Base-by-base conservation (phyloP, 2,797 vertebrate genomes). In the Eulemur rubriventer region DNA sequence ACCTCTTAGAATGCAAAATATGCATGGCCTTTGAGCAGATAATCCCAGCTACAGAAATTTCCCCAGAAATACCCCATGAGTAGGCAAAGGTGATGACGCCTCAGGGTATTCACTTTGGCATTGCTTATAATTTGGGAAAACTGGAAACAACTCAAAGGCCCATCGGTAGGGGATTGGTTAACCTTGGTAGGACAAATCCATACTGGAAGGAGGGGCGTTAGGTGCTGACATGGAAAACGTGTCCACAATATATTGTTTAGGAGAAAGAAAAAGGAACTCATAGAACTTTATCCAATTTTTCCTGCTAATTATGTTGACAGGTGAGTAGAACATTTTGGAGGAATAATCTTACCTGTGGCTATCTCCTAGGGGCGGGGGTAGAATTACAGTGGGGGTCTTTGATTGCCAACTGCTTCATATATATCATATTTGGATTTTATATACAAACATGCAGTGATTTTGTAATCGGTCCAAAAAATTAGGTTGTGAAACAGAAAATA, bases 251-350 rank as follows among this genome's bases (percentile, higher is more conserved):
- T 50, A 67, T 12, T 59, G 70, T 17, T 80, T 75, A 78, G 57
- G 26, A 59, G 72, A 84, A 84, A 80, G 59, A 70, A 81, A 94
- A 81, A 72, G 28, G 30, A 89, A 96, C 46, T 72, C 43, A n/a
- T 14, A 65, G 63, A 93, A 83, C 48, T n/a, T 28, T 61, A 26
- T 6, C 17, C n/a, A 70, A 61, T 57, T 46, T 67, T 59, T 76
- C 57, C 76, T 61, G 33, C 76, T 76, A 93, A 95, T 65, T 72
- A 78, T 75, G 30, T 46, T 67, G 67, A 67, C 48, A 57, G 26
- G 13, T 52, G 46, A 85, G 35, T 46, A 85, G 72, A 79, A n/a
- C 52, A 88, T 43, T 95, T 76, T 82, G 82, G 57, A 95, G 59
- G 50, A 50, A 88, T 33, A 70, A 57, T 78, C 43, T 78, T 75